Evolutionary conservation across 2,888 invertebrate species (phyloP).

Genomic region (Chelonus formosanus): DNA sequence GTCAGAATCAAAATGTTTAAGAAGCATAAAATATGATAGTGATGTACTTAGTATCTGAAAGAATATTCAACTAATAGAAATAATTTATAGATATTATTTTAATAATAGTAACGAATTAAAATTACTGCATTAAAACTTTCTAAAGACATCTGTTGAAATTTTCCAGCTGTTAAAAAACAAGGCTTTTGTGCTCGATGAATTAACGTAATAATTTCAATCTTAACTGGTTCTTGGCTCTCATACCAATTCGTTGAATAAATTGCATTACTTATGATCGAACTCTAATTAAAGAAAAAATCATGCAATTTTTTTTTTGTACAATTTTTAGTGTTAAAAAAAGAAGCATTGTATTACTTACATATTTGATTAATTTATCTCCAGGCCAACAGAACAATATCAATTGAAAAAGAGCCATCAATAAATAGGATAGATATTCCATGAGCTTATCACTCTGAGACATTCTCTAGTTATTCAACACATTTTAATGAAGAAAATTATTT

Average conservation of each 20-base stretch:
- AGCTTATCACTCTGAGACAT: slow-evolving; percentile 35
- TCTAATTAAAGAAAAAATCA: slow-evolving; percentile 40
- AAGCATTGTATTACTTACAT: slow-evolving; percentile 39
- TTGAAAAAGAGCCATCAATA: slow-evolving; percentile 53
- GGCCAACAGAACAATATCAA: slow-evolving; percentile 53
- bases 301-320: slow-evolving; percentile 1
- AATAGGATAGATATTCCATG: slow-evolving; percentile 47
- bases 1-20: slow-evolving; percentile 42
- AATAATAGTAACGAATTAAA: slow-evolving; percentile 17
- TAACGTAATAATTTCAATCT: slow-evolving; percentile 43
- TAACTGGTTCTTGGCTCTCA: slow-evolving; percentile 37
- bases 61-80: slow-evolving; percentile 20
- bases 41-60: slow-evolving; percentile 52
- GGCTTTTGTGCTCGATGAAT: slow-evolving; percentile 50
- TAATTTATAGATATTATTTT: slow-evolving; percentile 15
- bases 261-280: slow-evolving; percentile 43
- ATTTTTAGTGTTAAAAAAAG: neutral
- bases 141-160: slow-evolving; percentile 50
- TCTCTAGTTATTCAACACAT: too few relatives aligned
- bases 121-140: slow-evolving; percentile 49
- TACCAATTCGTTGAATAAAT: slow-evolving; percentile 50
- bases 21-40: slow-evolving; percentile 51
- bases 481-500: neutral
- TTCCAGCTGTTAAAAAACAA: slow-evolving; percentile 50
- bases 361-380: slow-evolving; percentile 48